phyloP scores from a whole-genome alignment of 2,797 vertebrate species.

The Danio kyathit region DNA sequence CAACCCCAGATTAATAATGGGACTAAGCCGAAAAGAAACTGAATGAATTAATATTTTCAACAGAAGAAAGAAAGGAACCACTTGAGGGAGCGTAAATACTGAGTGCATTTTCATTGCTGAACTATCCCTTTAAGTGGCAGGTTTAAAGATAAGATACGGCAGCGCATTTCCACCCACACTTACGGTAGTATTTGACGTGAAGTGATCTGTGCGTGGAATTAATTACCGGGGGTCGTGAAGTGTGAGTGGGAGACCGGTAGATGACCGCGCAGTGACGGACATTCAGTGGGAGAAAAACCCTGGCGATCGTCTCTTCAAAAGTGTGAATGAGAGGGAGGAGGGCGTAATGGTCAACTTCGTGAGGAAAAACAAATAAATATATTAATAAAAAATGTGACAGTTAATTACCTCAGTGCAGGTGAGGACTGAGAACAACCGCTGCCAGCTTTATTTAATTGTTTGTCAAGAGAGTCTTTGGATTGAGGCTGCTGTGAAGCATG shows the following conservation, averaged over 20 bases:
- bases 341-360: conserved; percentile 4
- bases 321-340: conserved; percentile 59
- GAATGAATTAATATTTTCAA: too few species aligned
- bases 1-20: too few species aligned
- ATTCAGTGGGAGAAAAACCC: conserved; percentile 1
- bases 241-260: conserved; percentile 20
- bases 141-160: not conserved
- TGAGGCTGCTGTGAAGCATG: too few species aligned
- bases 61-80: too few species aligned
- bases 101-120: not conserved
- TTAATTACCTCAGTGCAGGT: not conserved
- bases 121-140: not conserved
- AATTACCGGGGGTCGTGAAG: not conserved
- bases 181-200: not conserved
- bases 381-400: not conserved
- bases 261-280: conserved; percentile 4
- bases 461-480: not conserved
- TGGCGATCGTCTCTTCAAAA: conserved; percentile 48
- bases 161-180: conserved; percentile 1
- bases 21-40: too few species aligned
- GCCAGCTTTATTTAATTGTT: not conserved
- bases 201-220: not conserved
- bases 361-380: not conserved
- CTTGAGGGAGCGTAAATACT: too few species aligned
- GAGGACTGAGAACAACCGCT: not conserved